Percentiles rank a stretch among this genome's conserved stretches.
phyloP scores from a whole-genome alignment of 2,797 vertebrate species.

The Dendrocincla tyrannina region DNA sequence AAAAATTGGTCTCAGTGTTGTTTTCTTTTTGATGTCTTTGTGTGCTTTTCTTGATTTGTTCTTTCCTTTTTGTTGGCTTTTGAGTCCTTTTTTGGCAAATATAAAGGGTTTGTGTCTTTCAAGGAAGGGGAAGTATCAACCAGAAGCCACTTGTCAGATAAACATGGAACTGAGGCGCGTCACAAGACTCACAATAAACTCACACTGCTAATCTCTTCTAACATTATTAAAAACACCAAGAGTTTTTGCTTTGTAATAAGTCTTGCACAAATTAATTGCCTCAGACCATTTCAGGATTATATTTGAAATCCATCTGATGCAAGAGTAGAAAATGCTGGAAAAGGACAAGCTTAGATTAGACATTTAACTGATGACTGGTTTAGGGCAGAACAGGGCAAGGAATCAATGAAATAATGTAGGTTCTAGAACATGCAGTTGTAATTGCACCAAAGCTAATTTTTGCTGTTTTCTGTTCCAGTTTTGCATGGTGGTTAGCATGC shows the following conservation, averaged over 20 bases:
- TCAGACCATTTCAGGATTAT: not conserved
- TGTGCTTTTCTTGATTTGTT: not conserved
- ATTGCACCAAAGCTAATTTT: not conserved
- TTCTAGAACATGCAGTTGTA: not conserved
- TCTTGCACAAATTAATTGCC: not conserved
- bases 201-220: constrained; percentile 62
- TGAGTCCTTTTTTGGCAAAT: not conserved
- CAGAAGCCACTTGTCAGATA: not conserved
- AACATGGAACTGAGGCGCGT: not conserved
- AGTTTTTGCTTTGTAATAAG: not conserved
- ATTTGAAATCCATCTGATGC: not conserved
- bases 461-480: not conserved
- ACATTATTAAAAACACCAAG: constrained; percentile 49
- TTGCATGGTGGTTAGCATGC: not conserved
- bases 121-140: not conserved
- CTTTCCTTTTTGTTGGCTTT: not conserved
- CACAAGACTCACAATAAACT: constrained; percentile 51
- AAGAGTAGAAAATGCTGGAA: not conserved
- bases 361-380: not conserved
- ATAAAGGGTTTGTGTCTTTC: not conserved
- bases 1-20: not conserved
- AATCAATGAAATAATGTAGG: not conserved
- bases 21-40: not conserved
- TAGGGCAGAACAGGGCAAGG: not conserved
- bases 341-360: not conserved